Evolutionary conservation across 2,113 vertebrate genomes (phyloP), one percentile per base, ranked within the genome.

Genomic region (Serinus canaria): DNA sequence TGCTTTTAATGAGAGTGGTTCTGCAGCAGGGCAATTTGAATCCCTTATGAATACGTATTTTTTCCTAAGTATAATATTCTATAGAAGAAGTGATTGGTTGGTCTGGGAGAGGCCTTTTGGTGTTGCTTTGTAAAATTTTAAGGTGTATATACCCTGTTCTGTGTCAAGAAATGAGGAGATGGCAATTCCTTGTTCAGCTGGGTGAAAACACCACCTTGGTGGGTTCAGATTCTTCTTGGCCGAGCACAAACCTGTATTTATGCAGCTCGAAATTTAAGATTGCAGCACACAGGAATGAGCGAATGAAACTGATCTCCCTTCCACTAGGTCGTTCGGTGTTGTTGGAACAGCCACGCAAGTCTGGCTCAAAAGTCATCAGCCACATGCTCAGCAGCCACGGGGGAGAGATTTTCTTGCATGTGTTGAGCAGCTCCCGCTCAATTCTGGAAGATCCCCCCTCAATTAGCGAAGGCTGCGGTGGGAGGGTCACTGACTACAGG

Each of bases 341-440:
- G 56, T 94, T 99, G 97, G 99, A 99, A 49, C 99, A 99, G 83
- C 99, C 99, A 1, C 98, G 99, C 55, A 99, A 99, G 81, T 99
- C 99, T 3, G 99, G 99, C 69, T 99, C 99, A n/a, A 99, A 99
- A 98, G 98, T 99, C 81, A 99, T 99, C 90, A 99, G 99, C 94
- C 99, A 99, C 97, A 99, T 99, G 99, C 98, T 99, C 58, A 99
- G 99, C 97, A 99, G 99, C 97, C 99, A 99, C 0, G 99, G 99
- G 44, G 99, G 99, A 28, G 99, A 99, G 96, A 99, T 99, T 87
- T 99, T 99, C 93, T 93, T 99, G 84, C 99, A 99, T 6, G 98
- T 99, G 33, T 97, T 99, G 84, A 99, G 99, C 97, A 99, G 99
- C 97, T 99, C 99, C 30, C 98, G 99, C 59, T 99, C 99, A 59